phyloP scores from a whole-genome alignment of 1,140 invertebrate species.

The Conus betulinus region DNA sequence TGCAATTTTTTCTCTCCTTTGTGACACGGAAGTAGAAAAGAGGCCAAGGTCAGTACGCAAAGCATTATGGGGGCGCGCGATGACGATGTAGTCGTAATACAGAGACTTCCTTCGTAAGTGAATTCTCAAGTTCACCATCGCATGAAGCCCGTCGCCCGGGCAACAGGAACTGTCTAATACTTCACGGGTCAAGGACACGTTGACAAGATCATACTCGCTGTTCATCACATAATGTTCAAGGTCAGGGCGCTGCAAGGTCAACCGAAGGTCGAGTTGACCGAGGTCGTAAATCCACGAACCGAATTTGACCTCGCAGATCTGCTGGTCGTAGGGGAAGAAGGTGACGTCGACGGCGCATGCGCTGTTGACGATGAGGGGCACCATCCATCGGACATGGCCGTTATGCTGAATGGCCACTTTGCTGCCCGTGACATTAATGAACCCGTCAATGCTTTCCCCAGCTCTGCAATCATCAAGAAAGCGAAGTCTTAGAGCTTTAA shows the following conservation, averaged over 20 bases:
- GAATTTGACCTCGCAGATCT: slow-evolving; percentile 97
- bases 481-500: neutral
- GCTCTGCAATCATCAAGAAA: slow-evolving; percentile 53
- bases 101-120: slow-evolving; percentile 66
- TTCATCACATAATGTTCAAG: slow-evolving; percentile 66
- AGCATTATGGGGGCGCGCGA: slow-evolving; percentile 73
- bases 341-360: slow-evolving; percentile 70
- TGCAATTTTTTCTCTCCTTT: slow-evolving; percentile 71
- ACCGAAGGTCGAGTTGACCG: slow-evolving; percentile 83
- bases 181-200: slow-evolving; percentile 39
- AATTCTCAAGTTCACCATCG: slow-evolving; percentile 64
- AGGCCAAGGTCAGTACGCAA: slow-evolving; percentile 71
- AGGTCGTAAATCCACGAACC: slow-evolving; percentile 99
- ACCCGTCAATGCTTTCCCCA: slow-evolving; percentile 64
- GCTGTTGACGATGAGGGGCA: slow-evolving; percentile 71
- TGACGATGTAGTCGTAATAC: slow-evolving; percentile 74
- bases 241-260: slow-evolving; percentile 54
- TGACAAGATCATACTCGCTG: slow-evolving; percentile 62
- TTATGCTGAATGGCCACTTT: slow-evolving; percentile 59
- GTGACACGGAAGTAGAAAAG: slow-evolving; percentile 72
- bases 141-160: slow-evolving; percentile 62
- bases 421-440: slow-evolving; percentile 68
- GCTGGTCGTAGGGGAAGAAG: slow-evolving; percentile 93
- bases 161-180: slow-evolving; percentile 60
- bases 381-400: slow-evolving; percentile 66